Base-by-base conservation (phyloP, 1,140 invertebrate genomes). In the Drosophila lini region DNA sequence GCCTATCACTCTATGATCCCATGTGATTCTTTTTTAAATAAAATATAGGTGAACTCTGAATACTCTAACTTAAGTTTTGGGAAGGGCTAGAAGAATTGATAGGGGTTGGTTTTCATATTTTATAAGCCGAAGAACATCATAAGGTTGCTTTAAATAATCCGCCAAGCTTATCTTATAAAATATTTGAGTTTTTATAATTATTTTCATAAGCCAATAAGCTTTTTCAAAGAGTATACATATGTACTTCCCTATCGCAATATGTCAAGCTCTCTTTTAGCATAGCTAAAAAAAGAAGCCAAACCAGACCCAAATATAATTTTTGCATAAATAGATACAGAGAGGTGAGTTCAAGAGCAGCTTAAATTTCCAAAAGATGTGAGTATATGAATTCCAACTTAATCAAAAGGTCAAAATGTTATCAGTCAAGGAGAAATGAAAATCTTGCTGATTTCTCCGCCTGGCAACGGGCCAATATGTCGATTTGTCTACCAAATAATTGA, bases 321-420 rank as follows among this genome's bases (percentile, higher is more conserved):
- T 56, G 68, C 78, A 80, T 61, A 68, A 52, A 57, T 69, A 79
- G 28, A 44, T 69, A 76, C 50, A 68, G 13, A 28, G 45, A 41
- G 19, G 19, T 2, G 13, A 16, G n/a, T 25, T 47, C 67, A 80
- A 48, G 22, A 75, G 50, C 36, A 80, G 80, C 34, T 48, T 11
- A 38, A 59, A 40, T 58, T 19, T 55, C 16, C 47, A 25, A 32
- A 2, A 40, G n/a, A 58, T 16, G 6, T 32, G 11, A 64, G 22
- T 47, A 13, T 8, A 16, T 1, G 10, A 48, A 45, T 34, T 45
- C 19, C 6, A 11, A 6, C 19, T 25, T 19, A 13, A 22, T 9
- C n/a, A 36, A 71, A 59, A 74, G 63, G 63, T 78, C 57, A 78
- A 68, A 57, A 64, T 16, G 57, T 61, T 78, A 78, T 78, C 74